Conservation (phyloP, 2,888 invertebrate genomes). For the Protula sp. region DNA sequence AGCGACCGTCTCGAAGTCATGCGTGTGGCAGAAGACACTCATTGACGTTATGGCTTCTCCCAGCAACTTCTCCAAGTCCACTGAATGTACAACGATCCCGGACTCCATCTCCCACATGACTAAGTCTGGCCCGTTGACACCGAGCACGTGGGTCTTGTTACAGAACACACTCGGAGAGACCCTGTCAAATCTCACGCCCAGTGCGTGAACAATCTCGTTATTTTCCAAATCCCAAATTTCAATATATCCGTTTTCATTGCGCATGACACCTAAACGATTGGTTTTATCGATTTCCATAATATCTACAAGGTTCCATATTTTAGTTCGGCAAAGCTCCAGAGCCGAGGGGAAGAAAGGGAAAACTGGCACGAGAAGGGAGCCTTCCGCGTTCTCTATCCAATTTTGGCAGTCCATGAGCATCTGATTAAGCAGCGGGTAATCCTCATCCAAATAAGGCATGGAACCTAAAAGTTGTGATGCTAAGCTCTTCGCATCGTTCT, state of each 20-base stretch:
- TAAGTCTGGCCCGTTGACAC: not conserved
- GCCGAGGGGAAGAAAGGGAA: slow-evolving; percentile 16
- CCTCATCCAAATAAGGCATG: not conserved
- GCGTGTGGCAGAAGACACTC: slow-evolving; percentile 7
- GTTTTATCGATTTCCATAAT: slow-evolving; percentile 4
- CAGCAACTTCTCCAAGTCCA: slow-evolving; percentile 3
- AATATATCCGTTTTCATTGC: slow-evolving; percentile 13
- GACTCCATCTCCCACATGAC: slow-evolving; percentile 16
- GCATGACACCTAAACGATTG: slow-evolving; percentile 12
- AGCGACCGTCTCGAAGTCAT: slow-evolving; percentile 7
- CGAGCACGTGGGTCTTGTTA: slow-evolving; percentile 3
- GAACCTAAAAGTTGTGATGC: not conserved
- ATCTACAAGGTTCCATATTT: slow-evolving; percentile 13
- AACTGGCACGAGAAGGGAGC: slow-evolving; percentile 6
- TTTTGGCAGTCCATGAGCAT: not conserved
- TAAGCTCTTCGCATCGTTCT: not conserved
- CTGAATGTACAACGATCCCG: slow-evolving; percentile 2
- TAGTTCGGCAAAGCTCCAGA: slow-evolving; percentile 7
- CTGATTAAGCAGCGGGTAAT: not conserved
- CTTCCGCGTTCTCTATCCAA: not conserved
- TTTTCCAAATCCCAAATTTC: slow-evolving; percentile 18
- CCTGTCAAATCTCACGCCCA: slow-evolving; percentile 12
- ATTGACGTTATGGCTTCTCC: slow-evolving; percentile 2
- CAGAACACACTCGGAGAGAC: slow-evolving; percentile 14
- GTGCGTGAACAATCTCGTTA: slow-evolving; percentile 7